These are phyloP conservation scores for Drosophila ezoana DNA, from an alignment of 2,888 invertebrate genomes.

Conservation along the genomic window DNA sequence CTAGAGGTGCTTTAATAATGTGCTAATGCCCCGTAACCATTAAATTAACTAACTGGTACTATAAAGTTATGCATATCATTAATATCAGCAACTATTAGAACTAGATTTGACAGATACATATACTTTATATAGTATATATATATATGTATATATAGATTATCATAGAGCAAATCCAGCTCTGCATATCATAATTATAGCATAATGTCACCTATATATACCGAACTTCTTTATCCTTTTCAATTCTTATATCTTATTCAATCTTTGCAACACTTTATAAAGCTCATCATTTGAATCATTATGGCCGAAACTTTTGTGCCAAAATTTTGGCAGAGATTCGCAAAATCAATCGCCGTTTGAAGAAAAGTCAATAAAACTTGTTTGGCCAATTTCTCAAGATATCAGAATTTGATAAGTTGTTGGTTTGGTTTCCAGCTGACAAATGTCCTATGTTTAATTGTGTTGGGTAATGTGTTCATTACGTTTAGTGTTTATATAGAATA, in stretches of 20 bases:
- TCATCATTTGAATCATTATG: constrained; percentile 15
- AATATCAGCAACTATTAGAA: constrained; percentile 1
- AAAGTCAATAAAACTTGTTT: constrained; percentile 69
- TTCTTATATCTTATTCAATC: background rate
- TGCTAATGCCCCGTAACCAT: constrained; percentile 15
- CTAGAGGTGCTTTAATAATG: constrained; percentile 23
- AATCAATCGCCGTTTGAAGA: constrained; percentile 36
- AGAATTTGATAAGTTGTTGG: constrained; percentile 60
- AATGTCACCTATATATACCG: too few species aligned
- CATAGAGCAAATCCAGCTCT: background rate
- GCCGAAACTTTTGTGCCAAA: constrained; percentile 7
- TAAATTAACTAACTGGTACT: constrained; percentile 34
- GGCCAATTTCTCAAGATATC: constrained; percentile 52
- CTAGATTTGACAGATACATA: background rate
- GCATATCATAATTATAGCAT: too few species aligned
- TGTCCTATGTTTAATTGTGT: constrained; percentile 61
- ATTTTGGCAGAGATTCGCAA: constrained; percentile 26
- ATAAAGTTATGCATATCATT: constrained; percentile 30
- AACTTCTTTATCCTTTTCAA: background rate
- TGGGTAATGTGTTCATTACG: constrained; percentile 74
- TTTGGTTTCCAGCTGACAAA: constrained; percentile 65
- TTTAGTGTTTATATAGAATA: constrained; percentile 20
- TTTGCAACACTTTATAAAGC: constrained; percentile 4
- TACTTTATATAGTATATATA: too few species aligned
- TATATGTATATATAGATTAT: too few species aligned